Evolutionary conservation across 2,113 vertebrate genomes (phyloP), one percentile per base, ranked within the genome.

Genomic region (Gallinago media): DNA sequence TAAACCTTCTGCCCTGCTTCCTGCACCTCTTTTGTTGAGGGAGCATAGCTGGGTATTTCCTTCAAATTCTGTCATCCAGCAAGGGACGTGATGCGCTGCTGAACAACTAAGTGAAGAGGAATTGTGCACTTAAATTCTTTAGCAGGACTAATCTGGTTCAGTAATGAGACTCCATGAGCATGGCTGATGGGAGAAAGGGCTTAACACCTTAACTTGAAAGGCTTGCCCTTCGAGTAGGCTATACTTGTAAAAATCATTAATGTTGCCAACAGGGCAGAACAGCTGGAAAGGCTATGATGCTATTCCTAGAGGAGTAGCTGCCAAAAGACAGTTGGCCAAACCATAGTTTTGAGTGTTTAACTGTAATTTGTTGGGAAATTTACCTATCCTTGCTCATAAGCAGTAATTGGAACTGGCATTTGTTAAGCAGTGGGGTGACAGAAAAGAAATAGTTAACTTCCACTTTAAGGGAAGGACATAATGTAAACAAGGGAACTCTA

Each of bases 161-260:
- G 8, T 36, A 44, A 15, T 52, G 42, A 65, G 34, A 17, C 21
- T 80, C 22, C 15, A 5, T 5, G 42, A 52, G 31, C 36, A 36
- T 56, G 68, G 10, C 29, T 42, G 63, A 8, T 27, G 46, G 8
- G 13, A 46, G 26, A 68, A 52, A 65, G 20, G 11, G 27, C 54
- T 62, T 62, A 50, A 58, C 13, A 7, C 29, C 0, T 0, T 19
- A 14, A 17, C 52, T 7, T 56, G 47, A 62, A 32, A 78, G 47
- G 23, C 36, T 70, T 49, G 29, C 19, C 10, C 12, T 63, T 62
- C 0, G 0, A 15, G 18, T 40, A 27, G 10, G 11, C 25, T 49
- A 1, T 36, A 2, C 20, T 63, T 46, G 36, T 8, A 74, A 12
- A 77, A 74, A 29, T 58, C 25, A 11, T 54, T 34, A 7, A 25